phyloP scores from a whole-genome alignment of 2,888 invertebrate genomes.

The Geophilus truncorum region DNA sequence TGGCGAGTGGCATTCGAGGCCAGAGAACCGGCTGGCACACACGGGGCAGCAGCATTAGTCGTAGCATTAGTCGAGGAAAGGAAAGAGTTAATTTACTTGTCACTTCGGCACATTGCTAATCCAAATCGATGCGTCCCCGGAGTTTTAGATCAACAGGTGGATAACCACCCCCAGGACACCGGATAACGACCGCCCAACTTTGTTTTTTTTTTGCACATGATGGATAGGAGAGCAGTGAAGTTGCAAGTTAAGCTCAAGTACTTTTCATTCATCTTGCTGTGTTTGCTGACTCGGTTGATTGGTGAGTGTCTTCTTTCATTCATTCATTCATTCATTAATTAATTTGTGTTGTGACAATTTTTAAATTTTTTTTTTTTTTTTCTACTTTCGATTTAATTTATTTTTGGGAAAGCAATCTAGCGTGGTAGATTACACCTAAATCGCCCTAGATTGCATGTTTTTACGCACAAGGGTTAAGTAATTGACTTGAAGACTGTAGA shows the following conservation, averaged over 20 bases:
- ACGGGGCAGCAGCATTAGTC: neutral
- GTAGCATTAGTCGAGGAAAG: neutral
- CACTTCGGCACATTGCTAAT: neutral
- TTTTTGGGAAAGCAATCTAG: neutral
- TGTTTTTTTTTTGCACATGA: neutral
- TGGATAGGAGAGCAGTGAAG: neutral
- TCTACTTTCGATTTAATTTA: neutral
- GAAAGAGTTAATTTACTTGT: neutral
- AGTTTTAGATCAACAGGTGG: neutral
- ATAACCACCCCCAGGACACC: neutral
- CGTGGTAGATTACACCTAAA: neutral
- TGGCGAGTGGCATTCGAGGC: neutral
- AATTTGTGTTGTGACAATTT: neutral
- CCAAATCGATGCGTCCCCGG: neutral
- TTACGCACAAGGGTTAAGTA: neutral
- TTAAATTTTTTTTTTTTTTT: neutral
- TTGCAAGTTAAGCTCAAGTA: neutral
- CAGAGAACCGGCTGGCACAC: slow-evolving; percentile 14
- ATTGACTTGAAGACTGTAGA: neutral
- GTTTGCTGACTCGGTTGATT: neutral
- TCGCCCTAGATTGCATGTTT: neutral
- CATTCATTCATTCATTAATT: neutral
- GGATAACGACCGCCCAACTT: neutral
- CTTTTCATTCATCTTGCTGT: neutral
- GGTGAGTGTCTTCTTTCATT: neutral